phyloP scores from a whole-genome alignment of 2,113 vertebrate species.

The Axis porcinus region DNA sequence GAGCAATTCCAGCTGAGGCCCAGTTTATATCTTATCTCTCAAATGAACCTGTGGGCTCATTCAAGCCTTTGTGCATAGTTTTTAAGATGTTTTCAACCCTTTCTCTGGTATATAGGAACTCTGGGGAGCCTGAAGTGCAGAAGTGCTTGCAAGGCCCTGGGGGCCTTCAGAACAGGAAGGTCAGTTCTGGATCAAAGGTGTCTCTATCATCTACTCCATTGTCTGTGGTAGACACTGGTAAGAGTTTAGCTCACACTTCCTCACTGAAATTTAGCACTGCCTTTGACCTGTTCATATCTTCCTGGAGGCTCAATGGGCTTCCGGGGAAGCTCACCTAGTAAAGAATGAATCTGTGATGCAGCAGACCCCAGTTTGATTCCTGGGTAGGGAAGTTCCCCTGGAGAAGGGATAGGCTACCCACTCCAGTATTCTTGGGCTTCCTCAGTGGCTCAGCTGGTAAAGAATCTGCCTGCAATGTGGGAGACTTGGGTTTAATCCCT shows the following conservation, averaged over 20 bases:
- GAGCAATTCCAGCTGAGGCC: rapidly evolving
- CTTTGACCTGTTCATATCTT: background rate
- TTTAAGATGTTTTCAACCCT: background rate
- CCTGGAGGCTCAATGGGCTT: background rate
- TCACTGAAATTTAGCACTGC: background rate
- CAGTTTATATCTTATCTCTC: background rate
- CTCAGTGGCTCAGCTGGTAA: background rate
- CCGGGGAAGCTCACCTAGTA: too few relatives aligned
- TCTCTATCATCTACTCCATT: too few relatives aligned
- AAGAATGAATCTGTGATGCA: background rate
- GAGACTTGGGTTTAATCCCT: background rate
- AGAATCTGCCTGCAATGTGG: background rate
- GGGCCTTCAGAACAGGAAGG: background rate
- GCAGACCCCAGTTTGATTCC: background rate
- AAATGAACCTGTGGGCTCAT: background rate
- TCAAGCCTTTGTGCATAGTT: background rate
- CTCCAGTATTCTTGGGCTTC: background rate
- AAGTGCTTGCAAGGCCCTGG: background rate
- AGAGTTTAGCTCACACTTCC: background rate
- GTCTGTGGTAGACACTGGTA: background rate
- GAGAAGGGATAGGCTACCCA: background rate
- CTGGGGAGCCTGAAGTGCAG: background rate
- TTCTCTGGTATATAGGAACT: background rate
- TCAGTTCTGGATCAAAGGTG: rapidly evolving
- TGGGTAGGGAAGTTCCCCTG: background rate